These are phyloP conservation scores for Pangasianodon hypophthalmus DNA, from an alignment of 2,113 vertebrate species.

Conservation along the genomic window DNA sequence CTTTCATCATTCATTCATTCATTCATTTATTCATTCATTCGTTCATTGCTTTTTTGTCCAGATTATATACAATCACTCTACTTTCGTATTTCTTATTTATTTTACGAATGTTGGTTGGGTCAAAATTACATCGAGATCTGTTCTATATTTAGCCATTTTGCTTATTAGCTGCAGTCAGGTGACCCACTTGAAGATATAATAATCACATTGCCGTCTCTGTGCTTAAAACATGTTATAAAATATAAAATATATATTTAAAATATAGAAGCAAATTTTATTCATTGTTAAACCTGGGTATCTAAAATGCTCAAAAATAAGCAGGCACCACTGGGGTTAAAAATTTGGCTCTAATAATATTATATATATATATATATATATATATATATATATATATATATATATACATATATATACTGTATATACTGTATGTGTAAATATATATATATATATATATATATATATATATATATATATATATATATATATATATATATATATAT, in stretches of 20 bases:
- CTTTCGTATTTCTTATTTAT: neutral
- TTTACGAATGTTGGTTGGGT: neutral
- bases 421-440: no score
- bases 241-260: neutral
- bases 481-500: no score
- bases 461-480: no score
- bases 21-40: neutral
- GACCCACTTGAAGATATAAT: neutral
- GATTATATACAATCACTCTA: neutral
- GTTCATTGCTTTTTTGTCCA: neutral
- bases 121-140: neutral
- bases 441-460: no score
- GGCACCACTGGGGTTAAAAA: neutral
- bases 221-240: neutral
- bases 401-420: no score
- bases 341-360: no score
- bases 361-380: no score
- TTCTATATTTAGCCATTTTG: neutral
- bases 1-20: neutral
- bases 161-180: neutral
- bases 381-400: no score
- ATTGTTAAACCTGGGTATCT: neutral
- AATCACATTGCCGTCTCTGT: neutral
- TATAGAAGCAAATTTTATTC: neutral
- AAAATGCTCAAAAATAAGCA: neutral